A percentile compares a stretch with the other conserved stretches of the same genome.
Conservation (phyloP, 1,140 invertebrate species). For the Drosophila kikkawai region DNA sequence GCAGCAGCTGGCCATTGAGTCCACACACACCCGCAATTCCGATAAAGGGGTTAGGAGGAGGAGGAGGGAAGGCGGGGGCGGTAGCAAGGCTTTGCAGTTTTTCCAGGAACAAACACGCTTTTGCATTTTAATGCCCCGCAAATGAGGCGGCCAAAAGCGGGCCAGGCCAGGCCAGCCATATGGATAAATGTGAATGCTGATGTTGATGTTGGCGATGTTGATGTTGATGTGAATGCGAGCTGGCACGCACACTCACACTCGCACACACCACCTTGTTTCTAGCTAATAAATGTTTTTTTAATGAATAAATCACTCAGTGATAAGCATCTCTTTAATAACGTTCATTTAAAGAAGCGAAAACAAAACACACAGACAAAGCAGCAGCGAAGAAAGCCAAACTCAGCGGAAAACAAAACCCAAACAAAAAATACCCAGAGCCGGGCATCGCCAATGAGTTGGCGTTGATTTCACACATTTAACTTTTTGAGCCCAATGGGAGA, state of each 20-base stretch:
- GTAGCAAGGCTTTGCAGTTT: slow-evolving; percentile 51
- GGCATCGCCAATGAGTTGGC: slow-evolving; percentile 56
- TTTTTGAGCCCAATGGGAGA: slow-evolving; percentile 39
- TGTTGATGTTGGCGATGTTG: slow-evolving; percentile 8
- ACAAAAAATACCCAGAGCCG: slow-evolving; percentile 12
- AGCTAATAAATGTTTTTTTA: slow-evolving; percentile 84
- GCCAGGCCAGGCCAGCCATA: slow-evolving; percentile 44
- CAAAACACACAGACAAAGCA: slow-evolving; percentile 61
- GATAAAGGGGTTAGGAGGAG: slow-evolving; percentile 4
- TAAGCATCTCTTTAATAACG: slow-evolving; percentile 82
- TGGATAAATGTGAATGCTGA: slow-evolving; percentile 49
- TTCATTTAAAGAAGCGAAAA: slow-evolving; percentile 82
- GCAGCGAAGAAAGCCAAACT: slow-evolving; percentile 48
- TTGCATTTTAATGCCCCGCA: slow-evolving; percentile 81
- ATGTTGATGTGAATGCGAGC: slow-evolving; percentile 33
- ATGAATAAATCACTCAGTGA: slow-evolving; percentile 84
- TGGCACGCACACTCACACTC: slow-evolving; percentile 54
- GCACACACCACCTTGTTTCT: slow-evolving; percentile 58
- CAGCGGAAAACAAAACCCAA: slow-evolving; percentile 31
- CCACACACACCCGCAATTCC: slow-evolving; percentile 47
- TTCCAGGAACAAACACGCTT: slow-evolving; percentile 83
- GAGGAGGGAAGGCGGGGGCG: not conserved
- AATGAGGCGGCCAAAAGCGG: slow-evolving; percentile 59
- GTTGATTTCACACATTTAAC: slow-evolving; percentile 64
- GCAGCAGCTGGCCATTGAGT: slow-evolving; percentile 35